Evolutionary conservation across 2,113 vertebrate species (phyloP), one percentile per base, ranked within the genome.

Genomic region (Passerina amoena): DNA sequence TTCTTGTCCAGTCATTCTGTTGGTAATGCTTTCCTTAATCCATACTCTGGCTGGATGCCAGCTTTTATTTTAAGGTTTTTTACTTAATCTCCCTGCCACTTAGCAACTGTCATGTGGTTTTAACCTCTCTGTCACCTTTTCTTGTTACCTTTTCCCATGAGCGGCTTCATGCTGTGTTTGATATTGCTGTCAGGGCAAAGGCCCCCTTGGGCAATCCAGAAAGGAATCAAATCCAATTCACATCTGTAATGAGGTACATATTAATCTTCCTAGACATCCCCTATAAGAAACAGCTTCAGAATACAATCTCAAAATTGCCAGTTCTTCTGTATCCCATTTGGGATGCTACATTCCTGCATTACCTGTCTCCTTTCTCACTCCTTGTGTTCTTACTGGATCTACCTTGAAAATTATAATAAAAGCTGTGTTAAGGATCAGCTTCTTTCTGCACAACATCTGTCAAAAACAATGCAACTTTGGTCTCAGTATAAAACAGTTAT

Each of bases 61-160:
- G 47, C 15, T 90, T 92, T 94, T 91, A 75, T 87, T 82, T 94
- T 76, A 96, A 92, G 83, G 11, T 30, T 5, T 79, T 92, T 93
- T 75, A 77, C 72, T 68, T 90, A 42, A 53, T 94, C 50, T 91
- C 10, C 61, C 86, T 17, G 3, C 75, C 15, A 15, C 50, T 94
- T 85, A 68, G 57, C 64, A 86, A 23, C 69, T 86, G 80, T 80
- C 57, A 42, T 61, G 22, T 88, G 76, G 64, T 68, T 70, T 61
- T 94, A 63, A 82, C 76, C 38, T 42, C 69, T 92, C 54, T 48
- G 65, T 59, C 88, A 87, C 70, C 47, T 73, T 76, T 88, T 65
- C 85, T 82, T 72, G 80, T 82, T 72, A 70, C 64, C 75, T 86
- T 77, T 90, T 64, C 77, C 59, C 35, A 53, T 38, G 61, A 77